Base-by-base conservation (phyloP, 23 tunicate species). In the Ascidia mentula region DNA sequence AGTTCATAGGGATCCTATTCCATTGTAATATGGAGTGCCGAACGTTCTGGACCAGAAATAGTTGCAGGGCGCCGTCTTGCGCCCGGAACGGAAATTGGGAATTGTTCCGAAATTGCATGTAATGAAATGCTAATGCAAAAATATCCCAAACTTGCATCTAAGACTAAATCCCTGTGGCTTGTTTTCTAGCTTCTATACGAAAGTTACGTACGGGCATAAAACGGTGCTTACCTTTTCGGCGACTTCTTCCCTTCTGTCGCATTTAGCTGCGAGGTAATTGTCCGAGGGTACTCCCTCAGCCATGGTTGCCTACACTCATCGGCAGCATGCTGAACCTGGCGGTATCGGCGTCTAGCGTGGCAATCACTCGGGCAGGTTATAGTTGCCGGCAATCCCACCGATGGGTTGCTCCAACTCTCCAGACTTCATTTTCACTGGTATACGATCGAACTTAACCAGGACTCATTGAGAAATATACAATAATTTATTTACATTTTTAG, bases 1-100 rank as follows among this genome's bases (percentile, higher is more conserved):
- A 77, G 60, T 34, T 90, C 96, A 69, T 90, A 90, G 18, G 90
- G 90, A 72, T 90, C 96, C 96, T 90, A 90, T 70, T 90, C 96
- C 96, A 90, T 90, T 34, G 96, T 85, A 13, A 81, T 84, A 42
- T 85, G 90, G 28, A 83, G 39, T 18, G 76, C 40, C 32, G 85
- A 42, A 13, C 73, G 73, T 7, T 90, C 96, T 0, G 82, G 82
- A 20, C 85, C 91, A 0, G 80, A 70, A 0, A 81, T 81, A 0
- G 90, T 80, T 0, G 81, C 87, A 6, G 87, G 84, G 39, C 96
- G 79, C 9, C 69, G 80, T 32, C 46, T 46, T 6, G 87, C 74
- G 73, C 36, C 53, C 15, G 46, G 46, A 35, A 7, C 38, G 15
- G 38, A 9, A 30, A 18, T 12, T 73, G 37, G 38, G 36, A 38